Evolutionary conservation across 2,888 invertebrate species (phyloP), one percentile per base, ranked within the genome.

Genomic region (Pseudoips prasinana): DNA sequence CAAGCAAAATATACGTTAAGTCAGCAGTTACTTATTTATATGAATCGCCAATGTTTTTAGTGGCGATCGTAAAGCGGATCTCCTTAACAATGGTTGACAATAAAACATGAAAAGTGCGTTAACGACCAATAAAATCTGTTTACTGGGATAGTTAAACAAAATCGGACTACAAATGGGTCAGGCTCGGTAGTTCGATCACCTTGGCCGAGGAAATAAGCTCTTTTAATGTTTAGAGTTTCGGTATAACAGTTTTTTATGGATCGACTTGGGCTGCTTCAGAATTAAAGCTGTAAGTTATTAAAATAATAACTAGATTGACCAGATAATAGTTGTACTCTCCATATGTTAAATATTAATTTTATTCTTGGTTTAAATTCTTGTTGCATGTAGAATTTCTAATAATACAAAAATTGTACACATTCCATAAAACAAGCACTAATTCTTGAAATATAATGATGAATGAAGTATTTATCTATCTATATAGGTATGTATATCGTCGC

Each of bases 81-180:
- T 73, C 70, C 73, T 70, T 75, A 74, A 82, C 82, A 79, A 83
- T 74, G 72, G 73, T 69, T 60, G 64, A 78, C 76, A 83, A 75
- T 85, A 85, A 83, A 86, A 83, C 80, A 76, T 74, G 77, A 74
- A 82, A 83, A 83, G 77, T 81, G 73, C 81, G 80, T 79, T 84
- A 84, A 84, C 81, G 76, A 67, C 68, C 81, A 53, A 84, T 85
- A 83, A 84, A 84, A 71, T 52, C 65, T 77, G 82, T 84, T 83
- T 83, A 84, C 77, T 76, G 72, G 63, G 56, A 46, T 63, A 70
- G 65, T 77, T 73, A 76, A 75, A 67, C 58, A 62, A 63, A 62
- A 73, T 71, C 65, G 68, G 60, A 60, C 62, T 49, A 54, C 50
- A 58, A 60, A 58, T 56, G 57, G 57, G 57, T 54, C 51, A 53